Evolutionary conservation across 2,888 invertebrate genomes (phyloP), one percentile per base, ranked within the genome.

Genomic region (Linhomoeus sp.): DNA sequence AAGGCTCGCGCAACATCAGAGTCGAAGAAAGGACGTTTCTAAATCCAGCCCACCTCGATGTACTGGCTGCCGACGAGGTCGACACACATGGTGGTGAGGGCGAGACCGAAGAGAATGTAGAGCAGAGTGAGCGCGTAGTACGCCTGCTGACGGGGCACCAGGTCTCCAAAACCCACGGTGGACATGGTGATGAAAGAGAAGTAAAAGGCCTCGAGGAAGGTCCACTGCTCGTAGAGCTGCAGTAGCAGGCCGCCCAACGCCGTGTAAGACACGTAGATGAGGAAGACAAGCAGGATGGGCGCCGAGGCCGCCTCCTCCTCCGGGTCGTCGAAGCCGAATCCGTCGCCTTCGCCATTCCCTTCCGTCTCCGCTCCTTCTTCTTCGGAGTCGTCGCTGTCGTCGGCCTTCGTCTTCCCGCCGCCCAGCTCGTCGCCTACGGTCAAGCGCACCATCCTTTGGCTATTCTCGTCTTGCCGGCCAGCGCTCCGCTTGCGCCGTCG

Each of bases 111-210:
- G 5, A 47, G 26, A 5, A 49, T 45, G 36, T 49, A 49, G 5
- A 43, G 36, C 24, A 49, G 22, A 2, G 47, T 49, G 20, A 47
- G 24, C 22, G 43, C n/a, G 41, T 47, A 49, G 38, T 43, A 49
- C 3, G 45, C 42, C 29, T 36, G 19, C 37, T 43, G 9, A 2
- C 14, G 7, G 17, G 49, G 49, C 23, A 49, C 49, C 19, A 35
- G 46, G 20, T 49, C 49, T 9, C 49, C 49, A 24, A 49, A 49
- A 1, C 49, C 49, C 20, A 49, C 43, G 1, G 49, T 49, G 17
- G 44, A 23, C 49, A 49, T 49, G 20, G 49, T 49, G 40, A 49
- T 47, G 24, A 49, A 49, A 24, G 39, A 37, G 24, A 38, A 37
- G 25, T 44, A 44, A 37, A 25, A 44, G 23, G 36, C 36, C 15